These are phyloP conservation scores for Synodontis membranacea DNA, from an alignment of 2,113 vertebrate species.

Conservation along the genomic window DNA sequence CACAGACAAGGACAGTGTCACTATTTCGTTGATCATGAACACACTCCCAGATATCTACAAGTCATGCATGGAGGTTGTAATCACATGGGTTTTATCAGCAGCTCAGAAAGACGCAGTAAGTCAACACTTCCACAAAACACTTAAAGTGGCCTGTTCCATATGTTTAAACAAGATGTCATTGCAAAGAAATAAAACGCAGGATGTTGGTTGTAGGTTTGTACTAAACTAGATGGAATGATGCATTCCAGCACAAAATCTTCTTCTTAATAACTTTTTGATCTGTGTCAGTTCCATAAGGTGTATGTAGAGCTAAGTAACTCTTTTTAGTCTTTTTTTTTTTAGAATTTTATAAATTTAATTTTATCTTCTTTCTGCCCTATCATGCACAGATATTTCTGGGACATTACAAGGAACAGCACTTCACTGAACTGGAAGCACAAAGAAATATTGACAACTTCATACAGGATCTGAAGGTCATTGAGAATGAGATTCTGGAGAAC, in stretches of 20 bases:
- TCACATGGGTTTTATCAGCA: constrained; percentile 75
- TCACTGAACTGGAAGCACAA: constrained; percentile 61
- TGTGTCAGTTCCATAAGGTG: neutral
- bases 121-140: constrained; percentile 21
- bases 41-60: constrained; percentile 75
- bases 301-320: neutral
- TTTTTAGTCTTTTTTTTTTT: neutral
- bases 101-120: constrained; percentile 72
- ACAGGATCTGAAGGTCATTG: constrained; percentile 61
- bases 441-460: constrained; percentile 63
- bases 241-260: neutral
- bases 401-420: constrained; percentile 65
- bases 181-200: neutral
- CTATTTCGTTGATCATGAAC: constrained; percentile 76
- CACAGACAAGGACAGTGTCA: constrained; percentile 72
- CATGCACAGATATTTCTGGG: constrained; percentile 65
- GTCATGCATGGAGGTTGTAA: constrained; percentile 75
- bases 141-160: neutral
- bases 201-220: neutral
- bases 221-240: neutral
- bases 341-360: neutral
- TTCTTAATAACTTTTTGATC: neutral
- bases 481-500: constrained; percentile 61
- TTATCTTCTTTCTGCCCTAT: neutral
- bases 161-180: neutral